Evolutionary conservation across 1,140 invertebrate species (phyloP), one percentile per base, ranked within the genome.

Genomic region (Anthonomus grandis): DNA sequence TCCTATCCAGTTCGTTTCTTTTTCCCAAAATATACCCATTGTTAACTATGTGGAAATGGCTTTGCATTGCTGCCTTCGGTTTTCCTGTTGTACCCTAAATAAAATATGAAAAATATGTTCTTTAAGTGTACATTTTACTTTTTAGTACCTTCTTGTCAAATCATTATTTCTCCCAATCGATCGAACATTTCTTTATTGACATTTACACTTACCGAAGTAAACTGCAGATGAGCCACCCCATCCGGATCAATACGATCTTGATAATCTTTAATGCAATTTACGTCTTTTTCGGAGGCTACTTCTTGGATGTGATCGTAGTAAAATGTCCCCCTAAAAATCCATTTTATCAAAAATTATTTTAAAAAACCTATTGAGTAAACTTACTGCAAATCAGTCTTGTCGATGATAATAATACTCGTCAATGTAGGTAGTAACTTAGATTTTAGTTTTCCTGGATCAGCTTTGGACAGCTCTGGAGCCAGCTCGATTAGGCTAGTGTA

Each of bases 61-160:
- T 86, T 2, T 97, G 68, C 0, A 88, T 76, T 0, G 89, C 86
- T 12, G 90, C 95, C 76, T 98, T 98, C 1, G 95, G 91, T 31
- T 80, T 78, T 0, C 93, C 93, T 38, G 89, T 93, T 2, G 90
- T 92, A 13, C 86, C 86, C 83, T 86, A 64, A 17, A 41, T 24
- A 54, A 53, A 42, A 41, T 27, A 5, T 12, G 24, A 39, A 21
- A 8, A 6, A 41, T 15, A 5, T 19, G 9, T 19, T 5, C 6
- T 41, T 13, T 41, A 41, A 19, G 15, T 15, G 15, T 13, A 9
- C 38, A 41, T 15, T 6, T 41, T 15, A 15, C 6, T 41, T 41
- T 8, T 5, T 15, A 41, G 5, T 41, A 19, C 6, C 15, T 13
- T 15, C n/a, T 41, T 9, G n/a, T 45, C 13, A 17, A 19, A 22